Evolutionary conservation across 2,113 vertebrate genomes (phyloP), one percentile per base, ranked within the genome.

Genomic region (Antigone vipio): DNA sequence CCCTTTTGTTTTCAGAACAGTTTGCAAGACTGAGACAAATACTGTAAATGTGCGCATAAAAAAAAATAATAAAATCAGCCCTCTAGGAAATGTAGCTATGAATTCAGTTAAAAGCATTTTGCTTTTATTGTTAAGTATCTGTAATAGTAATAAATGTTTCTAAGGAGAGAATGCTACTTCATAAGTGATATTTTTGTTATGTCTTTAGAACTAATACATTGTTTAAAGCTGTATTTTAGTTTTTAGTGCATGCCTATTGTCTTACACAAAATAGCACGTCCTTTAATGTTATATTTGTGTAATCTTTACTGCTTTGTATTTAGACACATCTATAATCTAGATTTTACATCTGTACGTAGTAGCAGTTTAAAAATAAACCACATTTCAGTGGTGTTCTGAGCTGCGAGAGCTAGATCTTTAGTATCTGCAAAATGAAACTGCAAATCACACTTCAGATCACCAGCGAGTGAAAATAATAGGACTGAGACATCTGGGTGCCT

Each of bases 81-180:
- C n/a, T 72, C 56, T 62, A 47, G 74, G 77, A 78, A 88, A 73
- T 68, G 85, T 32, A 64, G 42, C 88, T 95, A 32, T 91, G 62
- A 73, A 84, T 86, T 80, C 3, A 1, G 68, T 88, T 80, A 82
- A 93, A 83, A 92, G 52, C 67, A 56, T 84, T 86, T 82, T 95
- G 27, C 85, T 92, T 91, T 83, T 94, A 45, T 85, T 93, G 81
- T 88, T 89, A 78, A 85, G 91, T 77, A 80, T 66, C 86, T 83
- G 13, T 86, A 92, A 79, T 74, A 91, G 66, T 89, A 91, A 94
- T 93, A 96, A 89, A 95, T 80, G 74, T 83, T 94, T 85, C 69
- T 35, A 55, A 63, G 67, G 59, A 81, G 85, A 53, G 45, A 85
- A 56, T 86, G 67, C 49, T 76, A 18, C 80, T 93, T 94, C 19